Evolutionary conservation across 1,140 invertebrate genomes (phyloP).

Genomic region (Parapsyche elsis): DNA sequence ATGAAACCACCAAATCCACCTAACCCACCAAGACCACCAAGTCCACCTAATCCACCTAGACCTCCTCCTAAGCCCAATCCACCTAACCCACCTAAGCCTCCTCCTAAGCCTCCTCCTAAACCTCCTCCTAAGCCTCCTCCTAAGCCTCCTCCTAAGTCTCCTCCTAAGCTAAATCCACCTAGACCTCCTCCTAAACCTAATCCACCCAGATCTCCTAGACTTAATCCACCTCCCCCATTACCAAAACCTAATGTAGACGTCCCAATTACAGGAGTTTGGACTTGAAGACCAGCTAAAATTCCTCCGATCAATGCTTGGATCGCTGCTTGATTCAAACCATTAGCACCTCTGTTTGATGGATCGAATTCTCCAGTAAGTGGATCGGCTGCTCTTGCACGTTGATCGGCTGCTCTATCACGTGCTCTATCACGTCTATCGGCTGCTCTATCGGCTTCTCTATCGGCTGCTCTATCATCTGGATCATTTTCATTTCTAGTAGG

Average conservation of each 20-base stretch:
- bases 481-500: background rate
- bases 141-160: background rate
- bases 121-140: background rate
- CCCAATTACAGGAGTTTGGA: no score
- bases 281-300: background rate
- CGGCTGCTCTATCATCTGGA: background rate
- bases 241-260: no score
- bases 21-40: background rate
- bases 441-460: no score
- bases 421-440: background rate
- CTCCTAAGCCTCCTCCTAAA: background rate
- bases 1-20: background rate
- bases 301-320: background rate
- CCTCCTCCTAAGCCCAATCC: background rate
- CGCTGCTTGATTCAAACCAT: background rate
- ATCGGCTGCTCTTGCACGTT: background rate
- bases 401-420: background rate
- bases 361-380: background rate
- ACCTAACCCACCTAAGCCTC: background rate
- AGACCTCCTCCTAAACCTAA: background rate
- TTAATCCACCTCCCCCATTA: no score
- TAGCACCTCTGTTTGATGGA: no score
- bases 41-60: background rate
- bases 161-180: background rate
- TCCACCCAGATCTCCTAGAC: background rate